Percentiles rank a stretch among this genome's conserved stretches.
phyloP scores from a whole-genome alignment of 2,797 vertebrate genomes.

The Urophycis tenuis region DNA sequence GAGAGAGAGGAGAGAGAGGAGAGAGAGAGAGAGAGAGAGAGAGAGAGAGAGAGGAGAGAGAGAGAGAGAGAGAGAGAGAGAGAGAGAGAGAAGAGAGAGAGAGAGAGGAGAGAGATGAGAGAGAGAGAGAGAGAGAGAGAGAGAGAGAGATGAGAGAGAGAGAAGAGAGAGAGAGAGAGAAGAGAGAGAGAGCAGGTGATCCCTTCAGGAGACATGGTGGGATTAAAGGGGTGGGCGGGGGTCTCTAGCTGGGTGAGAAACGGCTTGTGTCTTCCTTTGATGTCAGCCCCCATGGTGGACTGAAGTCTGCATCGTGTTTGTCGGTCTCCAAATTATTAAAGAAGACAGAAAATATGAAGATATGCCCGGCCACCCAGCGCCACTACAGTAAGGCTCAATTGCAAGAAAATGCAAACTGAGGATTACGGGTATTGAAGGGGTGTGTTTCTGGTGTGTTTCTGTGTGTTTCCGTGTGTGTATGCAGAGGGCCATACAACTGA shows the following conservation, averaged over 20 bases:
- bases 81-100: background rate
- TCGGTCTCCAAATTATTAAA: background rate
- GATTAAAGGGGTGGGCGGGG: constrained; percentile 26
- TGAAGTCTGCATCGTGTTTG: background rate
- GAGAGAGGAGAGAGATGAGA: background rate
- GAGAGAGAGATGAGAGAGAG: background rate
- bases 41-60: constrained; percentile 7
- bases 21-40: background rate
- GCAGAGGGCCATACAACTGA: background rate
- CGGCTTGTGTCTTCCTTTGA: background rate
- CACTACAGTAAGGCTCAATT: background rate
- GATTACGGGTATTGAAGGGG: background rate
- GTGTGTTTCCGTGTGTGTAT: background rate
- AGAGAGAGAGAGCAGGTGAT: constrained; percentile 32
- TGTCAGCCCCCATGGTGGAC: background rate
- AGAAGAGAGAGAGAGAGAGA: too few relatives aligned
- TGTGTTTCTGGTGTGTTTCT: background rate
- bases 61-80: background rate
- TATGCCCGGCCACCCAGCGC: background rate
- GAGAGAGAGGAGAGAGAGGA: background rate
- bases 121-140: background rate
- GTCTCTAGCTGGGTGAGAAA: background rate
- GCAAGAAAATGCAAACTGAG: background rate
- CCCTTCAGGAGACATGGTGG: constrained; percentile 13
- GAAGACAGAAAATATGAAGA: background rate